Evolutionary conservation across 1,140 invertebrate genomes (phyloP).

Genomic region (Leptinotarsa lineolata): DNA sequence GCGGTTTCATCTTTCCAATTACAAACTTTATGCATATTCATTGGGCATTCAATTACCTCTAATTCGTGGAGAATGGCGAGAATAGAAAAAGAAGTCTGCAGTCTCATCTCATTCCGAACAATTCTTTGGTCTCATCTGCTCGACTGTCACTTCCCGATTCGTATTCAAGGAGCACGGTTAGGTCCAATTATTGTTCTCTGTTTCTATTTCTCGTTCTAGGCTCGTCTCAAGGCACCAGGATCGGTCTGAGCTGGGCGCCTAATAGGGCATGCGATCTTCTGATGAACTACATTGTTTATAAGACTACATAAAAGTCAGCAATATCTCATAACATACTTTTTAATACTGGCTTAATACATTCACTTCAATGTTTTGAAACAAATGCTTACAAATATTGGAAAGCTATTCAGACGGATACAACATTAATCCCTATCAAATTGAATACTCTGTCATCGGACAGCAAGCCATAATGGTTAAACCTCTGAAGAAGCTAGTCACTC

Average conservation of each 20-base stretch:
- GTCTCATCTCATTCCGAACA: constrained; percentile 5
- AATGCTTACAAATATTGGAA: no score
- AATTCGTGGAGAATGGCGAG: constrained; percentile 21
- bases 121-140: constrained; percentile 30
- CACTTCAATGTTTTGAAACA: no score
- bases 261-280: constrained; percentile 1
- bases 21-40: constrained; percentile 32
- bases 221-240: constrained; percentile 16
- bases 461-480: no score
- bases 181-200: constrained; percentile 49
- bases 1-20: constrained; percentile 26
- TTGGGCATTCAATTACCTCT: constrained; percentile 38
- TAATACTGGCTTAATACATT: not conserved
- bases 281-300: constrained; percentile 5
- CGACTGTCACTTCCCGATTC: constrained; percentile 45
- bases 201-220: constrained; percentile 30
- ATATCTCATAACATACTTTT: not conserved
- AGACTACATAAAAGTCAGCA: constrained; percentile 5
- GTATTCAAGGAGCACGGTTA: constrained; percentile 47
- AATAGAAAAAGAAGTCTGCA: constrained; percentile 19
- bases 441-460: no score
- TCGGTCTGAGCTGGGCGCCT: constrained; percentile 28
- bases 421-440: no score
- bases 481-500: no score
- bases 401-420: no score